These are phyloP conservation scores for Drepana falcataria DNA, from an alignment of 2,888 invertebrate species.

Conservation along the genomic window DNA sequence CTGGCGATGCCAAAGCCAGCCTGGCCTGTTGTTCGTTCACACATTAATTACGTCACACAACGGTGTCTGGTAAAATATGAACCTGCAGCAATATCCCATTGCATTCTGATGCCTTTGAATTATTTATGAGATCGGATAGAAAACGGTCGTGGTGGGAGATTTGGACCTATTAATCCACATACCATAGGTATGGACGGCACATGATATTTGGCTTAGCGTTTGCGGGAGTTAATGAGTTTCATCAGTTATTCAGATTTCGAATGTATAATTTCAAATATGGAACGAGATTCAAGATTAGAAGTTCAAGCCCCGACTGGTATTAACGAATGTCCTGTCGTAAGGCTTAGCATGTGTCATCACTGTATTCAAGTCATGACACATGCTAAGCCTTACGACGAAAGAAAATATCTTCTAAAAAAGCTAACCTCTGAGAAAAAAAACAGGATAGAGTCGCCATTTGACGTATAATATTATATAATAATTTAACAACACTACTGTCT, in stretches of 20 bases:
- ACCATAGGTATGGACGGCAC: not conserved
- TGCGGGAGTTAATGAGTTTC: not conserved
- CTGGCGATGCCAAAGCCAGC: constrained; percentile 36
- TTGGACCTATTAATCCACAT: constrained; percentile 5
- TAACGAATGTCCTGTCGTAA: no score
- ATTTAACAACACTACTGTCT: no score
- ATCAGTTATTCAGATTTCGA: not conserved
- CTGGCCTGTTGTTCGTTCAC: constrained; percentile 38
- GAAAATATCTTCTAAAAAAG: no score
- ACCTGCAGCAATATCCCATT: constrained; percentile 56
- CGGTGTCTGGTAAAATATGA: constrained; percentile 62
- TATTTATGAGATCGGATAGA: constrained; percentile 49
- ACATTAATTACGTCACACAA: constrained; percentile 54
- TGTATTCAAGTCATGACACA: no score
- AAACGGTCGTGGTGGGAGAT: constrained; percentile 24
- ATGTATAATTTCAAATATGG: not conserved
- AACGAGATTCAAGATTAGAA: no score
- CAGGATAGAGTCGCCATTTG: no score
- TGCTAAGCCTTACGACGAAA: no score
- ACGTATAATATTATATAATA: no score
- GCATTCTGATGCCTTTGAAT: constrained; percentile 56
- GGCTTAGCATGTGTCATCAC: no score
- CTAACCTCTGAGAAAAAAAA: no score
- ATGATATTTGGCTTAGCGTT: not conserved
- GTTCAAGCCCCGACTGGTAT: no score